Base-by-base conservation (phyloP, 2,888 invertebrate species). In the Pantelozetes paolii region DNA sequence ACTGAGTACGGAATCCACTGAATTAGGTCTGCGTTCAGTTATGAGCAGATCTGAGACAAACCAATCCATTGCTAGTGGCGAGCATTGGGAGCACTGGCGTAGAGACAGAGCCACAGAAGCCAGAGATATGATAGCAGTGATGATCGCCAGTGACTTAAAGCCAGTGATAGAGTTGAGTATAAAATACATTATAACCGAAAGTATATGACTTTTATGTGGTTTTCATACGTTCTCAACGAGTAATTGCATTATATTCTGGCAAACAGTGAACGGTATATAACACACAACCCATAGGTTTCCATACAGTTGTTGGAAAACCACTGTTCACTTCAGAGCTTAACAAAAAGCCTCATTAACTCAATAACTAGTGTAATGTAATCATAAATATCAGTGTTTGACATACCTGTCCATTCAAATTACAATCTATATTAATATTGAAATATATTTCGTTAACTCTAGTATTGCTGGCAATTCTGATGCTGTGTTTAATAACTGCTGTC, bases 181-280 rank as follows among this genome's bases (percentile, higher is more conserved):
- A 20, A 8, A 6, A 54, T 54, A 48, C 48, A 54, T 26, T 59
- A 5, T 13, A 15, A 15, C 15, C 20, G 28, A 15, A 2, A 9
- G 45, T 45, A 45, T 45, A 45, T 45, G 45, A 45, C 45, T 45
- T 2, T 45, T 45, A 5, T 11, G 45, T 45, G 18, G 45, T 45
- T 18, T 45, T 18, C 18, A 2, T 45, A 45, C 15, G 45, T 45
- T 54, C 54, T 54, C 54, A 6, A 23, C 6, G n/a, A 26, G 1
- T 54, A 54, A 54, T 54, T 54, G n/a, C 54, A 54, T 54, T 54
- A 54, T 54, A 54, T 54, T 54, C 23, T 54, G 54, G n/a, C 45
- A 11, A 6, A 11, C 15, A 45, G 45, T 45, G 11, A 15, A 45
- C 45, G 54, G 18, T 54, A 54, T 20, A 54, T 54, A 26, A 54